Conservation (phyloP, 2,113 vertebrate species). For the Micromys minutus region DNA sequence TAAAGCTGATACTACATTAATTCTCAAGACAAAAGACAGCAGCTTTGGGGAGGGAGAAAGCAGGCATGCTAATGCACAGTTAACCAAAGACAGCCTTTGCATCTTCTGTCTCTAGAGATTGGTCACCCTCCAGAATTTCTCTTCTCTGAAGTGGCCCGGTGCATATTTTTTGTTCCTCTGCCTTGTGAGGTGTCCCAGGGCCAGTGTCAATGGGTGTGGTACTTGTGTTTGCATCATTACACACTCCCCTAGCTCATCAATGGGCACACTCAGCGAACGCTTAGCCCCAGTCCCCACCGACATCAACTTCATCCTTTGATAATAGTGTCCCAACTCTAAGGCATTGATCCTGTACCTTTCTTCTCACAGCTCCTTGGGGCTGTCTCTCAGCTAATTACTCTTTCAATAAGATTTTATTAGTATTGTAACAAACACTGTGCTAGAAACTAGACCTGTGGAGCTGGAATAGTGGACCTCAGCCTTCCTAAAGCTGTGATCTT, state of each 20-base stretch:
- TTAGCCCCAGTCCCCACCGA: no score
- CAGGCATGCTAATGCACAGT: neutral
- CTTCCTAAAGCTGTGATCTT: neutral
- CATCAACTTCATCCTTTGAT: neutral
- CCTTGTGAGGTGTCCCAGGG: neutral
- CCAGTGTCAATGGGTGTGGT: no score
- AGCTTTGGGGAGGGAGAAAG: neutral
- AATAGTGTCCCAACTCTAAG: neutral
- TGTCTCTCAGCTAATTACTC: neutral
- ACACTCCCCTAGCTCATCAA: neutral
- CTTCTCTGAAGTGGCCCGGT: neutral
- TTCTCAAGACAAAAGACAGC: neutral
- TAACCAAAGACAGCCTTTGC: neutral
- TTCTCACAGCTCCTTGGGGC: neutral
- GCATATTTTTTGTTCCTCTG: neutral
- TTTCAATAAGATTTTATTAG: neutral
- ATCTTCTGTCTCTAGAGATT: neutral
- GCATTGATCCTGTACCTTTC: neutral
- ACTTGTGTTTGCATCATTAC: neutral
- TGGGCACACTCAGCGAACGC: neutral
- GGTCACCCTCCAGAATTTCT: neutral
- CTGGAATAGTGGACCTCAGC: neutral
- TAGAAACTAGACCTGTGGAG: neutral
- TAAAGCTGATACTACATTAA: neutral
- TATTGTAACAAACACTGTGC: no score